Evolutionary conservation across 1,140 invertebrate species (phyloP), one percentile per base, ranked within the genome.

Genomic region (Brachionus plicatilis): DNA sequence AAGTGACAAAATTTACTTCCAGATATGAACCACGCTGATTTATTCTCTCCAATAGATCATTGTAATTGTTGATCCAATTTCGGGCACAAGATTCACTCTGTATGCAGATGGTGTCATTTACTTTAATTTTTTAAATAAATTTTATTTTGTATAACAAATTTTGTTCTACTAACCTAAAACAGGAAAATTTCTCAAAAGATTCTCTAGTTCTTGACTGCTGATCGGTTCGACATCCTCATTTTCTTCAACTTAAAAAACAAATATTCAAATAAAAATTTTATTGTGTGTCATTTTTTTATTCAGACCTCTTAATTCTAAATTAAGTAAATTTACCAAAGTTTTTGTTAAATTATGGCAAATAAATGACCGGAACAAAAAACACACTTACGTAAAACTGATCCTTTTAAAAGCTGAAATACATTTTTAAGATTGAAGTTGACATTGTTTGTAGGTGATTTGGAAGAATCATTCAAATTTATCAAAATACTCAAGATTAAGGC

Each of bases 41-140:
- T 45, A 82, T 68, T 68, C 65, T 82, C 7, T 17, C 24, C 9
- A 47, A 65, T 9, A 82, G 9, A 17, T 65, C 6, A 82, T 82
- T 82, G 79, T 82, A 82, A 43, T 60, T 60, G 17, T 65, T 82
- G 8, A 82, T 65, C 79, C 79, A 82, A 47, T 82, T 68, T 65
- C 65, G 60, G 2, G 79, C 79, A 33, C 79, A 82, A 65, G 43
- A 43, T 65, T 82, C 79, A 45, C 33, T 29, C 29, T 60, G 65
- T 14, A 27, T 33, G 53, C 79, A 82, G 5, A 65, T 82, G 5
- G 79, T 82, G 12, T 82, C 72, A 47, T 76, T 50, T 4, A 37
- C 72, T 76, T 68, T 14, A 37, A 72, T 43, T 12, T 47, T 41
- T 17, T 43, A 11, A 72, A 70, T 12, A 70, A 33, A 33, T 37